Base-by-base conservation (phyloP, 2,888 invertebrate genomes). In the Troides helena region DNA sequence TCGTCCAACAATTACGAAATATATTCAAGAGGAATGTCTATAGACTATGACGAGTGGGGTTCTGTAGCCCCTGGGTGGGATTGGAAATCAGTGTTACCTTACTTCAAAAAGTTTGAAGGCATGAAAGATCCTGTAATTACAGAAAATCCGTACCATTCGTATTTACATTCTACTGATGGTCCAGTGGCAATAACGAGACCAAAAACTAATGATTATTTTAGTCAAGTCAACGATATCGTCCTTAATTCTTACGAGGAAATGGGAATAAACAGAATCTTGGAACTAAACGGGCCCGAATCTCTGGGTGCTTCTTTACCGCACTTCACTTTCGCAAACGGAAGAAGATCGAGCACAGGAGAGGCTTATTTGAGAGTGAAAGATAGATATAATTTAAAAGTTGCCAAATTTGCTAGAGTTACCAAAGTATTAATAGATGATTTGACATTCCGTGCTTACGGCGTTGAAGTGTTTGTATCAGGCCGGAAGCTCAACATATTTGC, bases 331-430 rank as follows among this genome's bases (percentile, higher is more conserved):
- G 78, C 80, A 4, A 76, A 85, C 58, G 87, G 88, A 7, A 82
- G 87, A 71, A 76, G 91, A 73, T 90, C 85, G 0, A 90, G 91
- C 66, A 86, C 88, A 10, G 89, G 88, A 0, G 90, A 91, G 72
- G 83, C 85, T 7, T 91, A 87, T 75, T 74, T 91, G 58, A 77
- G 80, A 46, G 74, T 72, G 18, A 82, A 81, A 77, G 73, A 83
- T 61, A 84, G 81, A 75, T 74, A 78, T 2, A 90, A 91, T 76
- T 77, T 91, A 23, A 80, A 76, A 64, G 73, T 90, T 63, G 83
- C 88, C 0, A 89, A 88, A 75, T 78, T 80, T 71, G 77, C 85
- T 1, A 84, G 81, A 71, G 92, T 81, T 21, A 83, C 78, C 23
- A 88, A 82, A 76, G 68, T 91, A n/a, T 76, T 90, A 64, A 84